Evolutionary conservation across 2,888 invertebrate species (phyloP).

Genomic region (Ephialtes manifestator): DNA sequence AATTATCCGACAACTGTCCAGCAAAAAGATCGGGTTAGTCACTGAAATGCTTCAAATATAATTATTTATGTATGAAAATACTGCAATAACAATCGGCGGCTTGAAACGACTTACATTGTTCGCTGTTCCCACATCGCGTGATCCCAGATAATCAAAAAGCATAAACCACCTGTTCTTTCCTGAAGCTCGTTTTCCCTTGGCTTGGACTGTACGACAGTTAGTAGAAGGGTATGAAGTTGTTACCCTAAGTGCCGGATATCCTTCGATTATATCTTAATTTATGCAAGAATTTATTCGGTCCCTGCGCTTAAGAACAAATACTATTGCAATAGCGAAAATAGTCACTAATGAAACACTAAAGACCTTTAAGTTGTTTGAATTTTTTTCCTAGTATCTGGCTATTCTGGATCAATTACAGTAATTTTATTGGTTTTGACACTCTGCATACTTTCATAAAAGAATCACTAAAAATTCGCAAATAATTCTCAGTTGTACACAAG

Average conservation of each 20-base stretch:
- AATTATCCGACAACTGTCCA: slow-evolving; percentile 90
- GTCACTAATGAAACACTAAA: too few species aligned
- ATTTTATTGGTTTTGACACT: too few species aligned
- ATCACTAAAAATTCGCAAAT: too few species aligned
- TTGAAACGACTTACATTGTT: slow-evolving; percentile 35
- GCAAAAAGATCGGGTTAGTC: slow-evolving; percentile 90
- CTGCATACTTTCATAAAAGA: too few species aligned
- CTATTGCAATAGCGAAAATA: neutral
- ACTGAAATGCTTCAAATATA: neutral
- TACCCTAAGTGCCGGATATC: slow-evolving; percentile 72
- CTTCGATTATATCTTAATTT: slow-evolving; percentile 67
- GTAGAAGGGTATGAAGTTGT: slow-evolving; percentile 29
- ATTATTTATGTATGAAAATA: neutral
- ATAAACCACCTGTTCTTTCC: slow-evolving; percentile 82
- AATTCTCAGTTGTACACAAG: too few species aligned
- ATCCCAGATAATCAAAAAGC: slow-evolving; percentile 75
- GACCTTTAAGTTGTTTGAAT: too few species aligned
- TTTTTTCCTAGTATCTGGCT: too few species aligned
- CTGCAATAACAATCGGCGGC: neutral
- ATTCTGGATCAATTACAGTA: too few species aligned
- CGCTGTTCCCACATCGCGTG: slow-evolving; percentile 78
- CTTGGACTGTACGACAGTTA: slow-evolving; percentile 4
- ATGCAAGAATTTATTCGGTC: slow-evolving; percentile 38
- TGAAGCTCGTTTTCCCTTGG: slow-evolving; percentile 27
- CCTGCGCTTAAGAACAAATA: neutral